Evolutionary conservation across 2,888 invertebrate genomes (phyloP).

Genomic region (Caenorhabditis sp.): DNA sequence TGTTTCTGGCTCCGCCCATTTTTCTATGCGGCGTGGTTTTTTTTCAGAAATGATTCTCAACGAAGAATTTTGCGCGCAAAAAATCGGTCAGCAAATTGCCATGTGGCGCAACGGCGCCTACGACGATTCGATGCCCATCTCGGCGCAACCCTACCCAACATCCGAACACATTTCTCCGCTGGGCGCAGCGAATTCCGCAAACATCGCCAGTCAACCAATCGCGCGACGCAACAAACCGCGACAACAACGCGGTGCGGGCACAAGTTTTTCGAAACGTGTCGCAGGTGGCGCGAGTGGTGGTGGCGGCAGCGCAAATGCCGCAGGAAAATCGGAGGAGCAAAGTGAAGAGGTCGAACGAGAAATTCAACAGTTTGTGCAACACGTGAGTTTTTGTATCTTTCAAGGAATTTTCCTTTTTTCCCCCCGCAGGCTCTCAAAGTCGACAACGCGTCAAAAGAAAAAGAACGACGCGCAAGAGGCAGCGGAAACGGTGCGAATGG

Average conservation of each 20-base stretch:
- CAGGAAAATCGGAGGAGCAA: slow-evolving; percentile 38
- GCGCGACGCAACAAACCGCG: slow-evolving; percentile 7
- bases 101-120: background rate
- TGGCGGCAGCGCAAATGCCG: too few relatives aligned
- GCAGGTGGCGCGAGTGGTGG: slow-evolving; percentile 2
- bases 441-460: slow-evolving; percentile 52
- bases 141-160: background rate
- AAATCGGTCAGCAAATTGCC: slow-evolving; percentile 6
- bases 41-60: slow-evolving; percentile 11
- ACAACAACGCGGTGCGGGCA: slow-evolving; percentile 14
- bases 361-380: slow-evolving; percentile 50
- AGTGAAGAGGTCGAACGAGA: slow-evolving; percentile 51
- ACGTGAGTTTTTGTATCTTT: slow-evolving; percentile 16
- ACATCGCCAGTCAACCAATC: slow-evolving; percentile 2
- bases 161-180: slow-evolving; percentile 13
- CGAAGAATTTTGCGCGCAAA: slow-evolving; percentile 4
- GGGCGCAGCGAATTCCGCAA: slow-evolving; percentile 12
- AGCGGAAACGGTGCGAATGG: slow-evolving; percentile 7
- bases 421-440: slow-evolving; percentile 41
- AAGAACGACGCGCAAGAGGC: slow-evolving; percentile 48
- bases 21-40: too few relatives aligned
- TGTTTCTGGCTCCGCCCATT: too few relatives aligned
- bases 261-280: slow-evolving; percentile 22
- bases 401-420: background rate
- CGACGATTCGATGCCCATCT: slow-evolving; percentile 1